A percentile compares a stretch with the other conserved stretches of the same genome.
Evolutionary conservation across 2,888 invertebrate species (phyloP).

Genomic region (Encarsia formosa): DNA sequence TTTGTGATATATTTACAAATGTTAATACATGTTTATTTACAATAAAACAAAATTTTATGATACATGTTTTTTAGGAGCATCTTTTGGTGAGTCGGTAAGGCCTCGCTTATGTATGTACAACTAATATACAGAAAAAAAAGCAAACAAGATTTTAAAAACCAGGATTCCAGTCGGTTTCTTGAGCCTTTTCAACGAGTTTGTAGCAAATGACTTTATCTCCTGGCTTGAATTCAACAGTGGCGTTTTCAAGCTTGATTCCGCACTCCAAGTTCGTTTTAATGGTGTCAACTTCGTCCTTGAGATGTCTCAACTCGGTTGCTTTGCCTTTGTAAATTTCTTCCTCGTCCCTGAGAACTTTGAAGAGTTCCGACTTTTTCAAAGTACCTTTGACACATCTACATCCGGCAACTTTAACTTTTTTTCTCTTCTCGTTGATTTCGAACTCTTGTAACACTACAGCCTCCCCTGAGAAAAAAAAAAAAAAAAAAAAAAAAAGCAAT

Average conservation of each 20-base stretch:
- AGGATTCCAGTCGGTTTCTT: conserved; percentile 78
- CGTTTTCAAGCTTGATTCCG: conserved; percentile 73
- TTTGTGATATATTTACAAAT: conserved; percentile 1
- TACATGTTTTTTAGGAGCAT: too few species aligned
- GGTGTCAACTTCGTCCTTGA: conserved; percentile 80
- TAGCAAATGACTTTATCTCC: conserved; percentile 81
- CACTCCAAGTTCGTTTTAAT: conserved; percentile 86
- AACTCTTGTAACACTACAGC: conserved; percentile 84
- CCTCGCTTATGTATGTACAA: too few species aligned
- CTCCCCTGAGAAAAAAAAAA: conserved; percentile 65
- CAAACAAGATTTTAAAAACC: too few species aligned
- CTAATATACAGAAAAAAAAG: too few species aligned
- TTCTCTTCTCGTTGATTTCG: conserved; percentile 71
- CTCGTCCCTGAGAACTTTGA: conserved; percentile 64
- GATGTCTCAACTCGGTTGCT: conserved; percentile 78
- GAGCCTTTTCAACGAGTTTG: conserved; percentile 60
- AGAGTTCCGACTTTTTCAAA: conserved; percentile 65
- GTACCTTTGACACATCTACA: conserved; percentile 77
- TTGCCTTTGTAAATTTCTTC: conserved; percentile 70
- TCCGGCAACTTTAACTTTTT: conserved; percentile 83
- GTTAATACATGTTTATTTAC: conserved; percentile 12
- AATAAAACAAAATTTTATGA: too few species aligned
- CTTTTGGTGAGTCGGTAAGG: too few species aligned
- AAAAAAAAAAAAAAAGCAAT: too few species aligned
- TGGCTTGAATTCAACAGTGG: conserved; percentile 60